Evolutionary conservation across 1,140 invertebrate species (phyloP).

Genomic region (Dolichoris vasculosae): DNA sequence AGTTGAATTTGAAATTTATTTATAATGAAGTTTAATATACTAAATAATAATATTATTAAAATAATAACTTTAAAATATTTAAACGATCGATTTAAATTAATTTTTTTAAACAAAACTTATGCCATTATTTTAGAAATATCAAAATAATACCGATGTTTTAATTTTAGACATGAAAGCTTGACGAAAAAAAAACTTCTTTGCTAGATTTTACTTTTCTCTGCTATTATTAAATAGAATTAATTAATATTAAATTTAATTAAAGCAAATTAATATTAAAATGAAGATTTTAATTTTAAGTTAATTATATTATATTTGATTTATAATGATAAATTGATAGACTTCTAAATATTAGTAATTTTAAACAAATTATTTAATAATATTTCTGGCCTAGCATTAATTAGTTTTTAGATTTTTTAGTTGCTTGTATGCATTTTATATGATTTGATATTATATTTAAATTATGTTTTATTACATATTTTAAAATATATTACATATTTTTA

Average conservation of each 20-base stretch:
- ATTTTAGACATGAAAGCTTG: background rate
- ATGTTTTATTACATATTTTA: background rate
- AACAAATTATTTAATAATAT: background rate
- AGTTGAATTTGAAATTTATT: background rate
- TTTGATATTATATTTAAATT: background rate
- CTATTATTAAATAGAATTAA: too few species aligned
- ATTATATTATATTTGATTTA: background rate
- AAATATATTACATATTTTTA: background rate
- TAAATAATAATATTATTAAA: too few species aligned
- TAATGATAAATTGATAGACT: background rate
- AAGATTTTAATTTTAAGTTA: background rate
- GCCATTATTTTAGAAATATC: background rate
- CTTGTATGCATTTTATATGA: background rate
- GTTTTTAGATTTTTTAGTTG: background rate
- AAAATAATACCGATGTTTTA: too few species aligned
- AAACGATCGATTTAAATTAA: background rate
- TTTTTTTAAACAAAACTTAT: background rate
- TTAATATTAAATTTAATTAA: too few species aligned
- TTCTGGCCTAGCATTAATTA: background rate
- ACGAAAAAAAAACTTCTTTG: background rate
- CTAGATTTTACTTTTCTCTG: too few species aligned
- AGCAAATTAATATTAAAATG: background rate
- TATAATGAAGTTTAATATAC: too few species aligned
- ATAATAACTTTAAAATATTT: background rate
- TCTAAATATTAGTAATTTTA: background rate